Evolutionary conservation across 2,888 invertebrate genomes (phyloP).

Genomic region (Rhagium mordax): DNA sequence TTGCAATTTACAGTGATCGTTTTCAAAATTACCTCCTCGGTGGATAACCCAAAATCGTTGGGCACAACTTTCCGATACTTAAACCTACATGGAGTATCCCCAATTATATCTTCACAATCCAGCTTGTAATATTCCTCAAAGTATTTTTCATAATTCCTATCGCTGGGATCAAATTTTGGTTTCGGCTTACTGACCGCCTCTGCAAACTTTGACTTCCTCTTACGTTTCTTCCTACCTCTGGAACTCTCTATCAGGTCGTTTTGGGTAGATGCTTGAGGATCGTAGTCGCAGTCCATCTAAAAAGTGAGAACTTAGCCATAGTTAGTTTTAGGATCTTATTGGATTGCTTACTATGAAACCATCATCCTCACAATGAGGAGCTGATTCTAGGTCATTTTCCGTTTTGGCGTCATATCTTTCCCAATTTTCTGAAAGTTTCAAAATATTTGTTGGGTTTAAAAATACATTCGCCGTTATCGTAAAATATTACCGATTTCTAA

Average conservation of each 20-base stretch:
- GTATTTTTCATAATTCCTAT: constrained; percentile 86
- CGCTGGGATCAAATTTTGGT: constrained; percentile 88
- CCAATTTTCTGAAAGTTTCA: constrained; percentile 75
- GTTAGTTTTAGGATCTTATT: background rate
- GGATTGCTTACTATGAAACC: constrained; percentile 75
- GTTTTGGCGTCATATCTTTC: constrained; percentile 72
- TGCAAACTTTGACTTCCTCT: constrained; percentile 83
- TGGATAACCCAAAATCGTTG: constrained; percentile 91
- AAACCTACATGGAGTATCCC: constrained; percentile 91
- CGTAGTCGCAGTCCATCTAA: constrained; percentile 92
- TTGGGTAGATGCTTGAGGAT: constrained; percentile 74
- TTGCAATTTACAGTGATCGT: no score
- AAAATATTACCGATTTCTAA: constrained; percentile 72
- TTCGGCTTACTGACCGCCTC: constrained; percentile 82
- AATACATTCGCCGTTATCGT: no score
- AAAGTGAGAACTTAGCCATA: constrained; percentile 40
- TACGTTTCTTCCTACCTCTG: constrained; percentile 73
- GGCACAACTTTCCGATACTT: constrained; percentile 92
- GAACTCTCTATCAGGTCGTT: constrained; percentile 75
- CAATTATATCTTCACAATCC: constrained; percentile 96
- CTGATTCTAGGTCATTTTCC: constrained; percentile 58
- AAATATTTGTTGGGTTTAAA: background rate
- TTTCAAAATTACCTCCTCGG: constrained; percentile 90
- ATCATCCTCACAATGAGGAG: constrained; percentile 83
- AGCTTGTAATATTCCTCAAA: constrained; percentile 96